These are phyloP conservation scores for Heliconius hortense DNA, from an alignment of 2,888 invertebrate genomes.

Conservation along the genomic window DNA sequence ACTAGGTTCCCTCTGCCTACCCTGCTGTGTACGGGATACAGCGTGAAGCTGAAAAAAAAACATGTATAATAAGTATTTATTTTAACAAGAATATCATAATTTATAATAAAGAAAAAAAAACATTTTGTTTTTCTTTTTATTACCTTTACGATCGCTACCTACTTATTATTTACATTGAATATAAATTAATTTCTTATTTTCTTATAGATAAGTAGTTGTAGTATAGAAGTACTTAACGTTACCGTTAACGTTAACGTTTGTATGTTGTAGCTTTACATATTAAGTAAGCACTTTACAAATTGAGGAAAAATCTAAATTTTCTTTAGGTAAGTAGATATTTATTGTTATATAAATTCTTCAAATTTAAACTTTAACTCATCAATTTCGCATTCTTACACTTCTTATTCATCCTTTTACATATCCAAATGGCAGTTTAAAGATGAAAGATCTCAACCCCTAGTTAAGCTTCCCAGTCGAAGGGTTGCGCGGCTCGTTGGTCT, in stretches of 20 bases:
- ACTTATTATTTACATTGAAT: background rate
- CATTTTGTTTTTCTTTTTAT: background rate
- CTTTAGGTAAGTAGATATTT: no score
- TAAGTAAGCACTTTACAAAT: no score
- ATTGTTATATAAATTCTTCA: no score
- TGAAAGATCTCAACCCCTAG: constrained; percentile 15
- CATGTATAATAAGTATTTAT: background rate
- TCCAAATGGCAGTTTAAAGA: background rate
- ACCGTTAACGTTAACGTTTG: no score
- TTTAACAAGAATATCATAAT: background rate
- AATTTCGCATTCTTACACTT: no score
- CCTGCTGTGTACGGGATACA: no score
- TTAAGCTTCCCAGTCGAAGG: constrained; percentile 10
- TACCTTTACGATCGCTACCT: background rate
- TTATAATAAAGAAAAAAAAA: background rate
- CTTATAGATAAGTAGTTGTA: background rate
- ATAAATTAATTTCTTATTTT: background rate
- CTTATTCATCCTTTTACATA: background rate
- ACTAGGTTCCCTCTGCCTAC: no score
- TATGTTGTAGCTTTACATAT: background rate
- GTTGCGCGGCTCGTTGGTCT: constrained; percentile 77
- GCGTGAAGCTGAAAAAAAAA: no score
- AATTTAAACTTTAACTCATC: no score
- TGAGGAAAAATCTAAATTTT: no score
- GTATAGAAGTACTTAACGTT: no score